phyloP scores from a whole-genome alignment of 2,888 invertebrate species.

The Drosophila rubida region DNA sequence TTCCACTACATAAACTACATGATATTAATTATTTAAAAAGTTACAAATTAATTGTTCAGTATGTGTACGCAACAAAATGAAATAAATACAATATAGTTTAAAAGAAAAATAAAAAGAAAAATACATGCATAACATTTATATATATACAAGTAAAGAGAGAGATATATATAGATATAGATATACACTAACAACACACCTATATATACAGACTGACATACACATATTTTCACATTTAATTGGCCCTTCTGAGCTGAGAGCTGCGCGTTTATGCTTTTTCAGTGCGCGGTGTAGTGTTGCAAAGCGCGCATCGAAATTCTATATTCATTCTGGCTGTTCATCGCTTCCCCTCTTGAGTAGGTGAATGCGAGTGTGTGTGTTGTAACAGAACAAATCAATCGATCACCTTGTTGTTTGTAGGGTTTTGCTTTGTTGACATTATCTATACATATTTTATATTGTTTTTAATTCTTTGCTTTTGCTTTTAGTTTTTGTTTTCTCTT shows the following conservation, averaged over 20 bases:
- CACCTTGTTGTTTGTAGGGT: not conserved
- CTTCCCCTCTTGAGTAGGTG: slow-evolving; percentile 4
- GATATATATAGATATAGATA: slow-evolving; percentile 19
- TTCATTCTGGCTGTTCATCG: not conserved
- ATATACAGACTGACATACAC: slow-evolving; percentile 58
- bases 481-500: slow-evolving; percentile 14
- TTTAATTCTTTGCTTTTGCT: slow-evolving; percentile 29
- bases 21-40: slow-evolving; percentile 38
- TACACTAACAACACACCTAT: slow-evolving; percentile 16
- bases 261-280: not conserved
- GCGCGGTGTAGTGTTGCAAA: slow-evolving; percentile 18
- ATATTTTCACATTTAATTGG: slow-evolving; percentile 35
- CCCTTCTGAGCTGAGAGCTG: not conserved
- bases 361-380: slow-evolving; percentile 14
- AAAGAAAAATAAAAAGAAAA: not conserved
- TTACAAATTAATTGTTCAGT: slow-evolving; percentile 55
- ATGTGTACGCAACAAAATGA: slow-evolving; percentile 39
- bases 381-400: not conserved
- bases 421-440: slow-evolving; percentile 5
- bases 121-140: slow-evolving; percentile 15
- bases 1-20: slow-evolving; percentile 31
- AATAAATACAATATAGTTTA: slow-evolving; percentile 27
- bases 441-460: not conserved
- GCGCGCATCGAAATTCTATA: not conserved
- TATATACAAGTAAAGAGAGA: slow-evolving; percentile 4